phyloP scores from a whole-genome alignment of 2,888 invertebrate genomes.

The Drosophila nr. medialis region DNA sequence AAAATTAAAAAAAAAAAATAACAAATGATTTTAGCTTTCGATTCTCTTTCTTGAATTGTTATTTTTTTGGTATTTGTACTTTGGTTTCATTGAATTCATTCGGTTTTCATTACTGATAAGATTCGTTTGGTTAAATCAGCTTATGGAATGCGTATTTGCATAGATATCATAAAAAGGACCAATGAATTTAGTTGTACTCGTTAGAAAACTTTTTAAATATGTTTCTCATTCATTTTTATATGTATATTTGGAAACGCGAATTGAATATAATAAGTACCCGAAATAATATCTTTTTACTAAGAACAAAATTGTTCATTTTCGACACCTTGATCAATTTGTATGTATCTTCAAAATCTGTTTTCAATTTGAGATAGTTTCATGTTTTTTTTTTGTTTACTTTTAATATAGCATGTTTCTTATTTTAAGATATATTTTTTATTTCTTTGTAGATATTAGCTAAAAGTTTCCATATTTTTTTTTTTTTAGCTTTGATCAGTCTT shows the following conservation, averaged over 20 bases:
- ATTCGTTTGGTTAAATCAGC: conserved; percentile 8
- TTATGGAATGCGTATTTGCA: conserved; percentile 17
- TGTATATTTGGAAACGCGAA: neutral
- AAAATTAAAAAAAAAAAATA: conserved; percentile 46
- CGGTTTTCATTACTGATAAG: conserved; percentile 11
- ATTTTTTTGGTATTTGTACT: conserved; percentile 35
- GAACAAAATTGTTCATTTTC: conserved; percentile 12
- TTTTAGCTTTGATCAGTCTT: conserved; percentile 50
- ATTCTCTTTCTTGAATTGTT: conserved; percentile 31
- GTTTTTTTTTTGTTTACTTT: conserved; percentile 10
- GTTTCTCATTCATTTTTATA: neutral
- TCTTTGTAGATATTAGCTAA: conserved; percentile 17
- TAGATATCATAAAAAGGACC: conserved; percentile 19
- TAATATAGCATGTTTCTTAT: conserved; percentile 15
- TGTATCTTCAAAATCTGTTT: conserved; percentile 12
- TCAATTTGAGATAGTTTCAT: conserved; percentile 6
- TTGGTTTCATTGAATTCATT: conserved; percentile 40
- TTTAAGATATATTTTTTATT: conserved; percentile 19
- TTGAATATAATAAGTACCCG: neutral
- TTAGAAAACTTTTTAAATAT: neutral
- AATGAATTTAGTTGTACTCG: conserved; percentile 21
- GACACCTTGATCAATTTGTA: conserved; percentile 8
- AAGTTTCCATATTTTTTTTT: conserved; percentile 13
- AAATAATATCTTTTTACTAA: neutral
- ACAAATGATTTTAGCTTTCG: conserved; percentile 43